Base-by-base conservation (phyloP, 2,888 invertebrate genomes). In the Callyntrura guangdongensis region DNA sequence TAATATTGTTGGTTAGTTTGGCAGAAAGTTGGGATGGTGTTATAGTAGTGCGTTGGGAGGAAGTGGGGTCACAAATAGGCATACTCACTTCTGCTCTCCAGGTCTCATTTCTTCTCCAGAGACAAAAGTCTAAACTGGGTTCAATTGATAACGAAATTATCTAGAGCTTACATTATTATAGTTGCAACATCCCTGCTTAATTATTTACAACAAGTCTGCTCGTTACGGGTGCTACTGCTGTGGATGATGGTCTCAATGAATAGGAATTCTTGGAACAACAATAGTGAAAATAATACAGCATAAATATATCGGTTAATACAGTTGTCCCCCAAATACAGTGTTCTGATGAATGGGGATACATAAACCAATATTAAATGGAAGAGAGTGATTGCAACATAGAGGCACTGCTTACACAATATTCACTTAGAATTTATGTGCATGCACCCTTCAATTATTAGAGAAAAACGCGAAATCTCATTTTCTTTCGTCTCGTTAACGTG, bases 121-220 rank as follows among this genome's bases (percentile, higher is more conserved):
- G 77, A 79, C 67, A 86, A 59, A 86, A 61, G 36, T 47, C 59
- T 74, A 89, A 84, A 14, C 84, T 84, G 83, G 74, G 74, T 67
- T 89, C 84, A 61, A 53, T 67, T 89, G 89, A 89, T 89, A 89
- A 89, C 84, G 67, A 89, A 83, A 84, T 89, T 89, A 89, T 84
- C 84, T 67, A 27, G 53, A 59, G 83, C 36, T 59, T 17, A 64
- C 74, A 83, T 89, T 81, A 56, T 67, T 36, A 36, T 36, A 36
- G 36, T 67, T 67, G 61, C 45, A 87, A 36, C 74, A 83, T 56
- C 53, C 53, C 27, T 89, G 11, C 74, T 83, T 47, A 82, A 88
- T 82, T 88, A 88, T 88, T 88, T 72, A 82, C 82, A 47, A 69
- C 87, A 27, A 59, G 22, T 85, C 36, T 14, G 22, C 22, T 47